Evolutionary conservation across 2,797 vertebrate species (phyloP), one percentile per base, ranked within the genome.

Genomic region (Leptoclinus maculatus): DNA sequence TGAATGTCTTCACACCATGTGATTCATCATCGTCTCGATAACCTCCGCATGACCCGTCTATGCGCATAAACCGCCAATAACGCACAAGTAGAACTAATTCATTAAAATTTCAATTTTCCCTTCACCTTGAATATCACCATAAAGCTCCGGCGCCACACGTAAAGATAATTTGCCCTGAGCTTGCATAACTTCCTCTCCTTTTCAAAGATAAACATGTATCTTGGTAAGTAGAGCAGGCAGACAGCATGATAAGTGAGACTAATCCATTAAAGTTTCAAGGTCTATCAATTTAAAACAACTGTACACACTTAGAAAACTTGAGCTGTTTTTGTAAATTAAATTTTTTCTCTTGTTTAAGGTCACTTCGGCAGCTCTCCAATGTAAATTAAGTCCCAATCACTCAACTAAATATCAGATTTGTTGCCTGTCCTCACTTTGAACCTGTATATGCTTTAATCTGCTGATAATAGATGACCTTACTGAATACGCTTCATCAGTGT

Each of bases 41-140:
- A 70, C 66, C 76, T 38, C 51, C 5, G 21, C 41, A 34, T 79
- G 72, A 71, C 82, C 74, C 39, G 27, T 74, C 71, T 38, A 23
- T 69, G 63, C 68, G 59, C 64, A 57, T 32, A 71, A 78, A 79
- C 54, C 68, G 7, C 62, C 66, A 41, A 41, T 80, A 74, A 81
- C 29, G 16, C 69, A 27, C 57, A 62, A 64, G 63, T 71, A 36
- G 43, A 78, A 53, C 70, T 65, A 78, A 84, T 89, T 83, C 73
- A 85, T 85, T 86, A 78, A 63, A 74, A 78, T 83, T 84, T 82
- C 74, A 85, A 88, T 89, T 80, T 88, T 12, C 69, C 53, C 32
- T 1, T 87, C 84, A 88, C 88, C 88, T 89, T 88, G 83, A 83
- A 43, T 47, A 54, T 76, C 43, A 29, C 58, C 79, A 76, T 83